These are phyloP conservation scores for Rhinoraja longicauda DNA, from an alignment of 2,797 vertebrate species.

Conservation along the genomic window DNA sequence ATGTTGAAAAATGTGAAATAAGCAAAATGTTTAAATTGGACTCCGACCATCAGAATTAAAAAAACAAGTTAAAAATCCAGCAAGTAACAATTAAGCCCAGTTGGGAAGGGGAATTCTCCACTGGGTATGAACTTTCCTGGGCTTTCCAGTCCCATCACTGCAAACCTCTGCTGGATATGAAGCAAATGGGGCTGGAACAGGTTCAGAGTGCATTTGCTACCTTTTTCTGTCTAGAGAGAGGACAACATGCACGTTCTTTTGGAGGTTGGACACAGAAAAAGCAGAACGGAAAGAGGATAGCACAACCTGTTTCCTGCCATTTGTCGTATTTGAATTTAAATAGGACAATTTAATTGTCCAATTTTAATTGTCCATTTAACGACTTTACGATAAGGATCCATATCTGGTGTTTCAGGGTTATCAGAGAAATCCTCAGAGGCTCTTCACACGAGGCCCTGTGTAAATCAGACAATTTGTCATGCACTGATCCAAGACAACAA, in stretches of 20 bases:
- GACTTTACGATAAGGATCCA: not conserved
- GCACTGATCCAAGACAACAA: not conserved
- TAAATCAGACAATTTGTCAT: not conserved
- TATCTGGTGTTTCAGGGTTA: not conserved
- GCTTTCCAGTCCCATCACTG: not conserved
- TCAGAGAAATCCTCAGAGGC: not conserved
- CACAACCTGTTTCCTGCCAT: not conserved
- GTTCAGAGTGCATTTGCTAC: not conserved
- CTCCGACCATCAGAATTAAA: not conserved
- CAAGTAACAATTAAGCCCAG: not conserved
- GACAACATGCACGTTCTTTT: not conserved
- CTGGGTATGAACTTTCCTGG: not conserved
- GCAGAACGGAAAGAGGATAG: not conserved
- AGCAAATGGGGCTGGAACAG: no score
- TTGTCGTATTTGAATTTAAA: not conserved
- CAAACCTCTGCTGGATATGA: not conserved
- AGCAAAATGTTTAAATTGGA: constrained; percentile 9
- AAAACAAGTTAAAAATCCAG: not conserved
- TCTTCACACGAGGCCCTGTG: not conserved
- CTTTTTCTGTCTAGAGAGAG: not conserved
- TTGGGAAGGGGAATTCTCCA: not conserved
- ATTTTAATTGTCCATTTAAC: no score
- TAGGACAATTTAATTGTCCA: no score
- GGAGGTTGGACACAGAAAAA: not conserved
- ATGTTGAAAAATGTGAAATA: not conserved